A percentile compares a stretch with the other conserved stretches of the same genome.
These are phyloP conservation scores for Teleogryllus oceanicus DNA, from an alignment of 2,888 invertebrate species.

Conservation along the genomic window DNA sequence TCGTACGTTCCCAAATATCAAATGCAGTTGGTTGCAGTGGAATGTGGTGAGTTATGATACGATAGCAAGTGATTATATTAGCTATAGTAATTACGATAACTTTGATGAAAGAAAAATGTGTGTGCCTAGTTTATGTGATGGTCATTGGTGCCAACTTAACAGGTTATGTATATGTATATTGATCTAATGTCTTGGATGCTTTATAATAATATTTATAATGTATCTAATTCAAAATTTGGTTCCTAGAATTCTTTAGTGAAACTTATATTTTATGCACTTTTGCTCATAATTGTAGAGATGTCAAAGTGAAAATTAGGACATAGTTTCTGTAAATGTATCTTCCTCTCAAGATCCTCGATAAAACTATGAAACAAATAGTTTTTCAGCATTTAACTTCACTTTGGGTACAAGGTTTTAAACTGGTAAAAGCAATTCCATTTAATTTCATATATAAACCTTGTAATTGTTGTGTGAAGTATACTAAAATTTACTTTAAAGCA, in stretches of 20 bases:
- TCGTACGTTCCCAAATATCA: too few species aligned
- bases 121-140: slow-evolving; percentile 9
- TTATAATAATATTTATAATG: not conserved
- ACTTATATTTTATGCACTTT: too few species aligned
- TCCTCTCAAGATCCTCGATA: too few species aligned
- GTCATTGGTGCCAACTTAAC: slow-evolving; percentile 18
- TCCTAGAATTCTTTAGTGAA: too few species aligned
- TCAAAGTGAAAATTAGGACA: too few species aligned
- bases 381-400: not conserved
- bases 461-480: not conserved
- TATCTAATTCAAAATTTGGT: too few species aligned
- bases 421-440: not conserved
- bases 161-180: not conserved
- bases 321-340: too few species aligned
- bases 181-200: not conserved
- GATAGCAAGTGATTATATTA: too few species aligned
- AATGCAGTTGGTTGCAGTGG: too few species aligned
- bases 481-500: not conserved
- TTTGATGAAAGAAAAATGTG: not conserved
- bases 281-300: too few species aligned
- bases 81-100: too few species aligned
- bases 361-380: not conserved
- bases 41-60: too few species aligned
- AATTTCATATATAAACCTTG: not conserved
- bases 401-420: slow-evolving; percentile 1